Percentiles rank a stretch among this genome's conserved stretches.
Evolutionary conservation across 2,888 invertebrate genomes (phyloP).

Genomic region (Odontocerum albicorne): DNA sequence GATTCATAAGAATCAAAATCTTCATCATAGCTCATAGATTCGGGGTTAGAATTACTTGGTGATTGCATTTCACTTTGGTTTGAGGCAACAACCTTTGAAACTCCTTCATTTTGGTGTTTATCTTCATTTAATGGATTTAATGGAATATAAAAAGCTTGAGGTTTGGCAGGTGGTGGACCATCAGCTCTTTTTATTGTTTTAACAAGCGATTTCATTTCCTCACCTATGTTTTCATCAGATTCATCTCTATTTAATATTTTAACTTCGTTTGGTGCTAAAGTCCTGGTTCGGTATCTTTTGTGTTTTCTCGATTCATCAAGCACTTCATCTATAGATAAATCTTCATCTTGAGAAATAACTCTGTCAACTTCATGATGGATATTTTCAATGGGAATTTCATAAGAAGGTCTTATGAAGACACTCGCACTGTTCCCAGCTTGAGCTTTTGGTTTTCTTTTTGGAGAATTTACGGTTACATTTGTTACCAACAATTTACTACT

Average conservation of each 20-base stretch:
- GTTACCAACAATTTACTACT: constrained; percentile 1
- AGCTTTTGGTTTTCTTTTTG: constrained; percentile 20
- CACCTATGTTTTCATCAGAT: constrained; percentile 50
- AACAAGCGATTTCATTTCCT: constrained; percentile 45
- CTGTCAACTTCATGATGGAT: not conserved
- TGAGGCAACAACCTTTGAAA: constrained; percentile 10
- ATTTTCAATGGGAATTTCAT: constrained; percentile 6
- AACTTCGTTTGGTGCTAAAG: constrained; percentile 50
- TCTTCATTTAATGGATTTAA: constrained; percentile 40
- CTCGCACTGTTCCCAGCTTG: not conserved
- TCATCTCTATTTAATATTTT: constrained; percentile 45
- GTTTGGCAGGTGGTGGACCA: constrained; percentile 43
- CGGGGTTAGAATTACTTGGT: constrained; percentile 43
- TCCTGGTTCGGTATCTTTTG: constrained; percentile 44
- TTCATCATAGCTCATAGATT: constrained; percentile 53
- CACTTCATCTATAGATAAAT: constrained; percentile 2
- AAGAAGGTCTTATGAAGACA: not conserved
- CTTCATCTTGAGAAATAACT: not conserved
- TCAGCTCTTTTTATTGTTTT: constrained; percentile 41
- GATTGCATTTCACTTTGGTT: constrained; percentile 38
- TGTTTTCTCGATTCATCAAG: constrained; percentile 20
- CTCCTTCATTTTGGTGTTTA: not conserved
- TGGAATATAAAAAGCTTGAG: constrained; percentile 51
- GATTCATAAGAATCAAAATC: constrained; percentile 58
- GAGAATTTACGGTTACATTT: constrained; percentile 32